A percentile compares a stretch with the other conserved stretches of the same genome.
Conservation (phyloP, 2,113 vertebrate genomes). For the Argyrosomus japonicus region DNA sequence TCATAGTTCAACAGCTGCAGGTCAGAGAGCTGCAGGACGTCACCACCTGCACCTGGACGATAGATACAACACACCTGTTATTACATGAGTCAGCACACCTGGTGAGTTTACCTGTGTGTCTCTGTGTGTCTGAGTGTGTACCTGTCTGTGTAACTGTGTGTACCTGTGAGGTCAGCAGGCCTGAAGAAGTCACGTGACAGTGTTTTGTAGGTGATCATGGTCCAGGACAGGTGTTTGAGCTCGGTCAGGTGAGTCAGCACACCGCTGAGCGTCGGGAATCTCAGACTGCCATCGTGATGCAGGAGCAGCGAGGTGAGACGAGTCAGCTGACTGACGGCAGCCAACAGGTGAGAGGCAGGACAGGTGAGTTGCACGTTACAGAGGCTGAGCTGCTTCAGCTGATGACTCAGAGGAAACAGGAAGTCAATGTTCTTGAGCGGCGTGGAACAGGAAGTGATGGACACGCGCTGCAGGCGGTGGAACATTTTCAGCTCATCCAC, state of each 20-base stretch:
- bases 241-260: slow-evolving; percentile 31
- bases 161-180: slow-evolving; percentile 38
- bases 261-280: background rate
- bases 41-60: background rate
- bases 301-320: slow-evolving; percentile 48
- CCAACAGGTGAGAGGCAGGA: slow-evolving; percentile 27
- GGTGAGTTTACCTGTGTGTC: slow-evolving; percentile 19
- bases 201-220: slow-evolving; percentile 64
- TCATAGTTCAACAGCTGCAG: slow-evolving; percentile 69
- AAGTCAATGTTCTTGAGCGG: slow-evolving; percentile 32
- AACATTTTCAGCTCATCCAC: slow-evolving; percentile 35
- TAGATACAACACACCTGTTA: background rate
- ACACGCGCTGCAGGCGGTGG: slow-evolving; percentile 10
- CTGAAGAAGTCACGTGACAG: slow-evolving; percentile 63
- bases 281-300: slow-evolving; percentile 59
- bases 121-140: slow-evolving; percentile 9
- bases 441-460: slow-evolving; percentile 16
- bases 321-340: slow-evolving; percentile 36
- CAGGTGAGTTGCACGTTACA: slow-evolving; percentile 60
- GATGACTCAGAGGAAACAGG: slow-evolving; percentile 42
- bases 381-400: slow-evolving; percentile 54
- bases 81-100: background rate
- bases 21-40: slow-evolving; percentile 46
- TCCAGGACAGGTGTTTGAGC: slow-evolving; percentile 62
- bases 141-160: slow-evolving; percentile 21